phyloP scores from a whole-genome alignment of 1,140 invertebrate genomes.

The Eumaeus atala region DNA sequence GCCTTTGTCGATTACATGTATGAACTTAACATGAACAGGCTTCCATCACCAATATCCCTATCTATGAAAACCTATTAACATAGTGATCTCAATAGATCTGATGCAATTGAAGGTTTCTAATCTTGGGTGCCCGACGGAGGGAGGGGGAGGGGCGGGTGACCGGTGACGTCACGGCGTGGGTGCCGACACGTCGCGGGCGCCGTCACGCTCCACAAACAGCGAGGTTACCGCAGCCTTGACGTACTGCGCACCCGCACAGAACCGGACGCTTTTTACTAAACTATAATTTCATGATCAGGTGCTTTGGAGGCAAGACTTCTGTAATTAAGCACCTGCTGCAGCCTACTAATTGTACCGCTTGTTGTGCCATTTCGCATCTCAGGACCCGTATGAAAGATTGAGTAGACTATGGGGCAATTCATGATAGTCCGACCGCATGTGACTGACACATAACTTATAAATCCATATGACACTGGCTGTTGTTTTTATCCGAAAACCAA shows the following conservation, averaged over 20 bases:
- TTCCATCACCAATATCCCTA: too few species aligned
- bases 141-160: constrained; percentile 15
- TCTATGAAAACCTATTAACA: neutral
- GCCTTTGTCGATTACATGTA: too few species aligned
- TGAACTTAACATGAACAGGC: too few species aligned
- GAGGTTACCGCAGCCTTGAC: constrained; percentile 65
- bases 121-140: neutral
- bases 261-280: constrained; percentile 42
- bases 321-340: too few species aligned
- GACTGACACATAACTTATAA: too few species aligned
- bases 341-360: too few species aligned
- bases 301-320: constrained; percentile 16
- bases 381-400: too few species aligned
- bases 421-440: too few species aligned
- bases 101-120: neutral
- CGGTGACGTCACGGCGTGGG: constrained; percentile 61
- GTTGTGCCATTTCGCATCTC: too few species aligned
- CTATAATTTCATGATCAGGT: constrained; percentile 27
- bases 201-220: constrained; percentile 71
- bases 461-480: too few species aligned
- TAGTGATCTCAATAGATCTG: constrained; percentile 1
- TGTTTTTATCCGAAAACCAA: too few species aligned
- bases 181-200: constrained; percentile 41
- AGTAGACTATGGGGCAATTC: too few species aligned
- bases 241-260: constrained; percentile 56